phyloP scores from a whole-genome alignment of 2,113 vertebrate species.

The Paraplagusia blochii region DNA sequence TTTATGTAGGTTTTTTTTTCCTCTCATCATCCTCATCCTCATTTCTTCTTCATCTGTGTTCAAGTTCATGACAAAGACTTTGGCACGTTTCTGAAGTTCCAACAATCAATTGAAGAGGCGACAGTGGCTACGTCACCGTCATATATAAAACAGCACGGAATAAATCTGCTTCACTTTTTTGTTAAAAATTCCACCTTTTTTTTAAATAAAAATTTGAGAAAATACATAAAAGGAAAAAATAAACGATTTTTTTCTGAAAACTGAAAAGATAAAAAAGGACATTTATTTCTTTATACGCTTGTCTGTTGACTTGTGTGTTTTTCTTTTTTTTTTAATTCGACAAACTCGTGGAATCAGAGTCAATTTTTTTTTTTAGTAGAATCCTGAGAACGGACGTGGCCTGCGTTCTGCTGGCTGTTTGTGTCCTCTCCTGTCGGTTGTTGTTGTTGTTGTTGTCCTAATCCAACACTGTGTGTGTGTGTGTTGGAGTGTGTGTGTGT shows the following conservation, averaged over 20 bases:
- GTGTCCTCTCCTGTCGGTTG: conserved; percentile 76
- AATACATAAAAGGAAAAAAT: conserved; percentile 82
- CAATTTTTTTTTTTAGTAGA: conserved; percentile 73
- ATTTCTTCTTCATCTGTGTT: conserved; percentile 69
- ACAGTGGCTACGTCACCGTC: conserved; percentile 77
- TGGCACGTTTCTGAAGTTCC: conserved; percentile 95
- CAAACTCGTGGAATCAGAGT: conserved; percentile 79
- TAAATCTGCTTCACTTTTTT: conserved; percentile 75
- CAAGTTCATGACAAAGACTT: conserved; percentile 99
- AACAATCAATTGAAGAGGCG: conserved; percentile 95
- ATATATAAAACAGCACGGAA: conserved; percentile 84
- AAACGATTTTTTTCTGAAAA: conserved; percentile 77
- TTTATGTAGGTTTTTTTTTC: conserved; percentile 77
- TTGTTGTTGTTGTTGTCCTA: conserved; percentile 66
- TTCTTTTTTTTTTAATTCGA: conserved; percentile 28
- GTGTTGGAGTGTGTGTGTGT: conserved; percentile 39
- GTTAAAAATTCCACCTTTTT: conserved; percentile 40
- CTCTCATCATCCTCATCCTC: conserved; percentile 66
- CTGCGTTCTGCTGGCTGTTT: conserved; percentile 78
- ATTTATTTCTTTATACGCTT: conserved; percentile 70
- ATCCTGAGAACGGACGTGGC: conserved; percentile 96
- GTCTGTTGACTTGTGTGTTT: conserved; percentile 61
- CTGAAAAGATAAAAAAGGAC: conserved; percentile 68
- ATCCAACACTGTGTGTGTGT: conserved; percentile 55
- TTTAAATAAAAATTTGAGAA: conserved; percentile 83